Evolutionary conservation across 1,140 invertebrate species (phyloP).

Genomic region (Leptinotarsa undecemlineata): DNA sequence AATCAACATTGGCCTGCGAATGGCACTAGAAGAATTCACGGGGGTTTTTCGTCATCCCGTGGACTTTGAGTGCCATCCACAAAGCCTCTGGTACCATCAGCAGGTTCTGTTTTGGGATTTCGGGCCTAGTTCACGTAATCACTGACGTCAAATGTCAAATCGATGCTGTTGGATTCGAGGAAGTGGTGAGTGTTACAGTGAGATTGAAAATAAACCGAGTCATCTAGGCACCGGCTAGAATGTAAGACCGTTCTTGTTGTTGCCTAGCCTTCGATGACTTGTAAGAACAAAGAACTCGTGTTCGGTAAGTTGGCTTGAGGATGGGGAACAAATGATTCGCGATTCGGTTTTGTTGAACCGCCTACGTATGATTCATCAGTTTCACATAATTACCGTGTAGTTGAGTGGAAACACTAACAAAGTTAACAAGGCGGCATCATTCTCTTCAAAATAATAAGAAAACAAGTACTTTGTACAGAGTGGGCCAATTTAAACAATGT

Average conservation of each 20-base stretch:
- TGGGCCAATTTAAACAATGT: too few species aligned
- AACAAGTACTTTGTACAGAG: too few species aligned
- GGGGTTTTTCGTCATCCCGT: conserved; percentile 49
- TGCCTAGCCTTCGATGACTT: neutral
- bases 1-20: conserved; percentile 50
- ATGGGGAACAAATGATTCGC: neutral
- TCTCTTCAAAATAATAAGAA: too few species aligned
- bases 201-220: conserved; percentile 13
- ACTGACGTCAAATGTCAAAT: conserved; percentile 11
- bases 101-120: neutral
- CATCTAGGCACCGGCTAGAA: neutral
- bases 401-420: too few species aligned
- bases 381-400: too few species aligned
- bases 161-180: conserved; percentile 15
- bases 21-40: conserved; percentile 57
- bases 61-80: conserved; percentile 56
- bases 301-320: conserved; percentile 11
- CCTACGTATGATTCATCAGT: too few species aligned
- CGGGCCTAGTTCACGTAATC: neutral
- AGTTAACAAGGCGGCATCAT: too few species aligned
- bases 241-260: neutral
- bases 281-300: conserved; percentile 18
- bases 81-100: conserved; percentile 25
- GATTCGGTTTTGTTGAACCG: neutral
- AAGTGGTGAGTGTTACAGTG: conserved; percentile 19